Evolutionary conservation across 2,888 invertebrate species (phyloP).

Genomic region (Carterocephalus palaemon): DNA sequence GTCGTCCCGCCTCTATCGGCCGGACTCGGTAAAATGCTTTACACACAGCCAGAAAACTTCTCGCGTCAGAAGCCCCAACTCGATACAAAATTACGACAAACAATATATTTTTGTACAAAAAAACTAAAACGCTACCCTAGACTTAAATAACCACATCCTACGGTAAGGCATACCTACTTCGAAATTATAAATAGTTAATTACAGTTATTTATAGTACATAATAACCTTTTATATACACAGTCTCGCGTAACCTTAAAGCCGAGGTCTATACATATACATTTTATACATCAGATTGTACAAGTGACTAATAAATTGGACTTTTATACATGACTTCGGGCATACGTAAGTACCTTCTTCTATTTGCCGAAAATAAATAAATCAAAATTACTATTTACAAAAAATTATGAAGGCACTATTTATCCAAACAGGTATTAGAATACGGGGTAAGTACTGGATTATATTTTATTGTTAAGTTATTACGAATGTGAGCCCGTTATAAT

Average conservation of each 20-base stretch:
- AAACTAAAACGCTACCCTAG: constrained; percentile 47
- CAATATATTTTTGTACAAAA: constrained; percentile 51
- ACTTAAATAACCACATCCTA: constrained; percentile 51
- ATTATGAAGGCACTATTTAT: constrained; percentile 1
- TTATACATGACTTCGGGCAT: constrained; percentile 17
- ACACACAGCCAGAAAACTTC: constrained; percentile 73
- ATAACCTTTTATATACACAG: constrained; percentile 64
- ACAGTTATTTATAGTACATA: constrained; percentile 60
- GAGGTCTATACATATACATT: constrained; percentile 55
- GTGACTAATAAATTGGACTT: constrained; percentile 18
- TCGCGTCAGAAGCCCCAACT: constrained; percentile 35
- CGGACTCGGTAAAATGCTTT: constrained; percentile 63
- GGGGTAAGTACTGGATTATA: too few relatives aligned
- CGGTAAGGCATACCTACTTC: constrained; percentile 72
- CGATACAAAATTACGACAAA: constrained; percentile 43
- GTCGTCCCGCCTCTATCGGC: constrained; percentile 31
- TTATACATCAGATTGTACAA: constrained; percentile 24
- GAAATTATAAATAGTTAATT: constrained; percentile 71
- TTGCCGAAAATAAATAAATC: not conserved
- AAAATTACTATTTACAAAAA: too few relatives aligned
- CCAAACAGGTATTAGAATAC: too few relatives aligned
- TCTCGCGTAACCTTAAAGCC: constrained; percentile 72
- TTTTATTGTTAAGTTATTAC: too few relatives aligned
- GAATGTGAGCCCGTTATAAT: too few relatives aligned
- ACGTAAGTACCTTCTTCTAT: not conserved